These are phyloP conservation scores for Dichetophora obliterata DNA, from an alignment of 2,888 invertebrate species.

Conservation along the genomic window DNA sequence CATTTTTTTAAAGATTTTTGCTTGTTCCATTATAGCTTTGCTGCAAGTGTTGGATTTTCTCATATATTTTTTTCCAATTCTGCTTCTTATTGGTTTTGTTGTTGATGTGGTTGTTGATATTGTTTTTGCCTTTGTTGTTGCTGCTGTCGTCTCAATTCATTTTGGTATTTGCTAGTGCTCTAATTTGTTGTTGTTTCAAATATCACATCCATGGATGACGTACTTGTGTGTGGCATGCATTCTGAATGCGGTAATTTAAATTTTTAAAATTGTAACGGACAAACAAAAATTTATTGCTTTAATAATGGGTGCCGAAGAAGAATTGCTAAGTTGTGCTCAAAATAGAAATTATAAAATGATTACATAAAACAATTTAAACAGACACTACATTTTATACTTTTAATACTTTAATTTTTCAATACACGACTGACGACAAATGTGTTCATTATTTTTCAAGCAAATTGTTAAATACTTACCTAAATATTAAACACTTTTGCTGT, in stretches of 20 bases:
- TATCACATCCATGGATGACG: not conserved
- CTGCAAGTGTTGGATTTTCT: not conserved
- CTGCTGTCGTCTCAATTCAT: constrained; percentile 20
- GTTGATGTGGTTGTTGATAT: not conserved
- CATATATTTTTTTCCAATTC: not conserved
- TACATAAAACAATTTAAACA: too few species aligned
- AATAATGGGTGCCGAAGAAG: too few species aligned
- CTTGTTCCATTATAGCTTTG: not conserved
- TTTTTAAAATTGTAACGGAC: not conserved
- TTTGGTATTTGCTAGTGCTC: not conserved
- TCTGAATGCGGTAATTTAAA: not conserved
- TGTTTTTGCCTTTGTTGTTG: not conserved
- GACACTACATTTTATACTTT: too few species aligned
- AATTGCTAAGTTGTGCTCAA: not conserved
- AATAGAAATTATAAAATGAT: not conserved
- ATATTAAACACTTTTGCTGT: too few species aligned
- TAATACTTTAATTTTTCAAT: too few species aligned
- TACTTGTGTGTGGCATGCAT: not conserved
- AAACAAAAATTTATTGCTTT: too few species aligned
- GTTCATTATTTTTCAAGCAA: too few species aligned
- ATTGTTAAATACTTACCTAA: too few species aligned
- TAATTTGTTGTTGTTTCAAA: constrained; percentile 21
- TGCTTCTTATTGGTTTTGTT: not conserved
- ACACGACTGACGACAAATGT: too few species aligned
- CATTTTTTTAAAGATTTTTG: not conserved